Conservation (phyloP, 2,888 invertebrate genomes). For the Lathronympha strigana region DNA sequence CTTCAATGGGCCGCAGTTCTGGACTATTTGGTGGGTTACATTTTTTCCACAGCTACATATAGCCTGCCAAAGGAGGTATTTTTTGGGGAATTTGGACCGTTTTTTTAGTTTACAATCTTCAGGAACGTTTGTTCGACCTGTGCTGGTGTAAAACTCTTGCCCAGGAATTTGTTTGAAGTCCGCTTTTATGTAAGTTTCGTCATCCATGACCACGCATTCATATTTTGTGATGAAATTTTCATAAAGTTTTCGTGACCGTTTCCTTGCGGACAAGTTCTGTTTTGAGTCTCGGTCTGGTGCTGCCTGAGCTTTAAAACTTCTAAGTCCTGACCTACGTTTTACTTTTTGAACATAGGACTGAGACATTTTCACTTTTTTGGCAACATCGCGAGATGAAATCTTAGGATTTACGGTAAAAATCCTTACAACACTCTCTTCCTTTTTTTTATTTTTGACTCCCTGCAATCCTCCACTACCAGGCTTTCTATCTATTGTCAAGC, state of each 20-base stretch:
- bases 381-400: not conserved
- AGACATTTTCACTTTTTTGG: not conserved
- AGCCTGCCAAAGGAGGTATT: too few relatives aligned
- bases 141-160: slow-evolving; percentile 14
- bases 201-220: slow-evolving; percentile 11
- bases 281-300: slow-evolving; percentile 8
- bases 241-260: not conserved
- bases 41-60: not conserved
- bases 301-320: slow-evolving; percentile 2
- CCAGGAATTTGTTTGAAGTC: slow-evolving; percentile 10
- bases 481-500: not conserved
- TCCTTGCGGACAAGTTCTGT: slow-evolving; percentile 2
- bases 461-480: not conserved
- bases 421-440: not conserved
- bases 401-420: not conserved
- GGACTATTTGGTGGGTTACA: not conserved
- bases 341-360: slow-evolving; percentile 5
- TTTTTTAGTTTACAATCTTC: too few relatives aligned
- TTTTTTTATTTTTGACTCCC: not conserved
- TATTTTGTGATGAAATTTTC: slow-evolving; percentile 17
- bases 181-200: not conserved
- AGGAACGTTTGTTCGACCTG: not conserved
- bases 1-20: not conserved
- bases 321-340: not conserved
- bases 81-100: too few relatives aligned